Base-by-base conservation (phyloP, 2,888 invertebrate genomes). In the Pilophorus perplexus region DNA sequence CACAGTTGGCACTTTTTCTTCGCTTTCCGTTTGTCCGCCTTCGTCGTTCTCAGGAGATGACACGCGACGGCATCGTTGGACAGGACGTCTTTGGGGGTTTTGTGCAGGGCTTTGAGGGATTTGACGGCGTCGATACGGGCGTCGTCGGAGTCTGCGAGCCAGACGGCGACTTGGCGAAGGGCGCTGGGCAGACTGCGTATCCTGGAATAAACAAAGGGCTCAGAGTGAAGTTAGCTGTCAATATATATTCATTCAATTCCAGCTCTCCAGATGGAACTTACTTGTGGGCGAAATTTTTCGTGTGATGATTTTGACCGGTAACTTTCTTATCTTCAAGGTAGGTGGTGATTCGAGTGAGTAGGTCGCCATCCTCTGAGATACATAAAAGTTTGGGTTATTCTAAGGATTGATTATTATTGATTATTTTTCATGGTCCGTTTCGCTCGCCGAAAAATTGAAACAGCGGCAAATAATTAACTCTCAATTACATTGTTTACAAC, bases 11-110 rank as follows among this genome's bases (percentile, higher is more conserved):
- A 80, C 48, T 42, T 42, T 20, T 48, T 18, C 22, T 55, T 55
- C 14, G 70, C 73, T 60, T 72, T 74, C 60, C 71, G 72, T 54
- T 71, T 71, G 16, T 70, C 60, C 67, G 73, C 72, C 67, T 77
- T 74, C 67, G 83, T 74, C n/a, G n/a, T n/a, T n/a, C n/a, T n/a
- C n/a, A n/a, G n/a, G 50, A 85, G 76, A 75, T 85, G 85, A 71
- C 86, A 86, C 65, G 79, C 77, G 22, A 81, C 80, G 1, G 83
- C 83, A 54, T 75, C 71, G 60, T 78, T 74, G 20, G 84, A 79
- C 20, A 82, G 73, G 4, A 75, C 71, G 48, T 67, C 71, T 0
- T 76, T 73, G 4, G 77, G 75, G 0, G 71, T 70, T 2, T 69
- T 70, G 44, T 74, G 71, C 44, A 80, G 72, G 2, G 70, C 70